phyloP scores from a whole-genome alignment of 2,113 vertebrate species.

The Oenanthe melanoleuca region DNA sequence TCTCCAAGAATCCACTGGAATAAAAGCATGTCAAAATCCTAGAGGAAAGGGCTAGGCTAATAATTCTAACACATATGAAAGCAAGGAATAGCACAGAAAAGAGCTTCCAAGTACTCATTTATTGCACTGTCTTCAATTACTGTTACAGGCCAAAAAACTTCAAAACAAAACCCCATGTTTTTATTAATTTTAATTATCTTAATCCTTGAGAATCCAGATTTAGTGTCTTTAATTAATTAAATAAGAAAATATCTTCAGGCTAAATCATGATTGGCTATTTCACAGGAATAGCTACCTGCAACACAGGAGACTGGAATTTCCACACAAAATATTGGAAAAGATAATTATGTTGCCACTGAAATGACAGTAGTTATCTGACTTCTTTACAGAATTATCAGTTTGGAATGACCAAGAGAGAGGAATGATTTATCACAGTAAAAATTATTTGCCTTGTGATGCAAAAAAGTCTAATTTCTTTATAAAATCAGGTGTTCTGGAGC shows the following conservation, averaged over 20 bases:
- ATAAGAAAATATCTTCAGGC: neutral
- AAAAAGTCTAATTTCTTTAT: neutral
- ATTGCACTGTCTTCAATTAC: neutral
- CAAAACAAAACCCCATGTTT: neutral
- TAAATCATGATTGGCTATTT: neutral
- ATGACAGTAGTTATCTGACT: neutral
- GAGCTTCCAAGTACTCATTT: neutral
- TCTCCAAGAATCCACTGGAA: neutral
- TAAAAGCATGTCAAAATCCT: neutral
- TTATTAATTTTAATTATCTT: neutral
- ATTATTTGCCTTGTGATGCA: neutral
- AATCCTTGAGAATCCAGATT: neutral
- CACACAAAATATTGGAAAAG: neutral
- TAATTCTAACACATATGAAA: neutral
- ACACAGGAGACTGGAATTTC: neutral
- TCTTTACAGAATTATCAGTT: neutral
- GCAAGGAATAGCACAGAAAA: neutral
- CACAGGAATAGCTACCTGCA: neutral
- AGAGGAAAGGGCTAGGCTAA: neutral
- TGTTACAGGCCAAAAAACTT: neutral
- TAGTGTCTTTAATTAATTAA: neutral
- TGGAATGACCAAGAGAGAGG: neutral
- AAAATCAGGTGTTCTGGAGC: neutral
- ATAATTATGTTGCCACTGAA: neutral
- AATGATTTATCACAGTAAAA: neutral